These are phyloP conservation scores for Tanypteryx hageni DNA, from an alignment of 2,888 invertebrate species.

Conservation along the genomic window DNA sequence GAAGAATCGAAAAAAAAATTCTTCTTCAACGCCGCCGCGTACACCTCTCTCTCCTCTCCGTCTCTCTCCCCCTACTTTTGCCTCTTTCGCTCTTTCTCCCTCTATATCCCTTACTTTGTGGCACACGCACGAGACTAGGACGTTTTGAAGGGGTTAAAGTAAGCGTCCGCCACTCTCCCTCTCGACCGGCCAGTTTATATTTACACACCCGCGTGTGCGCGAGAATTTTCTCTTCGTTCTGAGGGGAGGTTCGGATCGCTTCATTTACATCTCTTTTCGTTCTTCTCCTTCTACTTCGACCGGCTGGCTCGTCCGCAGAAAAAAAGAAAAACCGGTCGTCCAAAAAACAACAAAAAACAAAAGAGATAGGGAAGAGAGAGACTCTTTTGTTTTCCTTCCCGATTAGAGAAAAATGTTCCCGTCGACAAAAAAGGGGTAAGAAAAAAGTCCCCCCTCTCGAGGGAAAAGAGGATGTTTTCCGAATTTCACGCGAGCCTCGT, in stretches of 20 bases:
- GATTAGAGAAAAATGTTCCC: background rate
- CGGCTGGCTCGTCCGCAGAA: background rate
- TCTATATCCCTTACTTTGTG: too few relatives aligned
- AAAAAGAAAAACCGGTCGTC: background rate
- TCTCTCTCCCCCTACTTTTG: too few relatives aligned
- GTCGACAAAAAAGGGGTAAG: background rate
- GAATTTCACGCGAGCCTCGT: background rate
- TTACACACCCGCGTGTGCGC: conserved; percentile 34
- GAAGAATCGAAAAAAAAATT: background rate
- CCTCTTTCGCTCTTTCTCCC: too few relatives aligned
- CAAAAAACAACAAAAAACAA: background rate
- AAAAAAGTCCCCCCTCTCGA: background rate
- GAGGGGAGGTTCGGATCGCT: background rate
- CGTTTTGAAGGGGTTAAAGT: too few relatives aligned
- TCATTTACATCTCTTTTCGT: background rate
- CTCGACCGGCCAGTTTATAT: conserved; percentile 47
- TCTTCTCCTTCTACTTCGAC: background rate
- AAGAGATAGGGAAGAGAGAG: background rate
- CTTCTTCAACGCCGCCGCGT: background rate
- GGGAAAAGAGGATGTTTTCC: background rate
- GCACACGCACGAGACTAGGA: too few relatives aligned
- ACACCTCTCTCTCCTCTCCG: background rate
- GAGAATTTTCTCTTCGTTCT: background rate
- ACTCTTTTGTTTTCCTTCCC: background rate
- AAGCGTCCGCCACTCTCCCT: conserved; percentile 16